Evolutionary conservation across 2,888 invertebrate genomes (phyloP).

Genomic region (Acholoe squamosa): DNA sequence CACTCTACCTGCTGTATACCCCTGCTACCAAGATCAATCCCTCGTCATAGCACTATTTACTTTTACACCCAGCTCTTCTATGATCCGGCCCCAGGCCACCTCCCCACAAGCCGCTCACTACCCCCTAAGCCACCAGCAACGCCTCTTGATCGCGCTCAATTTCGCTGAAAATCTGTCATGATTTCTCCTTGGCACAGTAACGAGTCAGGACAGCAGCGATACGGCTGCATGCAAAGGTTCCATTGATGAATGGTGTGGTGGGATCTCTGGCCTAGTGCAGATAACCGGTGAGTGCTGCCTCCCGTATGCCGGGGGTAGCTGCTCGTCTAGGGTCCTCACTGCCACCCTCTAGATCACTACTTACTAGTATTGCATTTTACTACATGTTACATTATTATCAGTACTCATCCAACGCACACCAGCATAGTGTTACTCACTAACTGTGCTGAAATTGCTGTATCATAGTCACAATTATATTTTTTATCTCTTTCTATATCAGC

Average conservation of each 20-base stretch:
- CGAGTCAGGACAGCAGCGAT: slow-evolving; percentile 45
- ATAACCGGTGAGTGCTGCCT: not conserved
- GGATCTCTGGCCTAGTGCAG: slow-evolving; percentile 36
- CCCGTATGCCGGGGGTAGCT: not conserved
- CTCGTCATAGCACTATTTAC: slow-evolving; percentile 2
- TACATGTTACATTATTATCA: no score
- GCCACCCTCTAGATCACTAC: not conserved
- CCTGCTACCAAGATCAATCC: not conserved
- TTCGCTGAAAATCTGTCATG: slow-evolving; percentile 56
- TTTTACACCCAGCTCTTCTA: not conserved
- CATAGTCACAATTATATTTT: no score
- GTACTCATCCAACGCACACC: no score
- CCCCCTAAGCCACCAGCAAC: not conserved
- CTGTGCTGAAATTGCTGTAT: no score
- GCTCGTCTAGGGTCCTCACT: not conserved
- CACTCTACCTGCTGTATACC: not conserved
- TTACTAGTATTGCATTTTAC: not conserved
- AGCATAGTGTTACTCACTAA: no score
- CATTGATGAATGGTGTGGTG: slow-evolving; percentile 50
- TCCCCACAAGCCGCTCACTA: not conserved
- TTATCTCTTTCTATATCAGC: no score
- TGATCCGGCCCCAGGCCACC: not conserved
- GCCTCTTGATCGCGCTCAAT: slow-evolving; percentile 45
- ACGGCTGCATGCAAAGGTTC: slow-evolving; percentile 46
- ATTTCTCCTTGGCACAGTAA: slow-evolving; percentile 6